Base-by-base conservation (phyloP, 2,888 invertebrate species). In the Aleiodes alternator region DNA sequence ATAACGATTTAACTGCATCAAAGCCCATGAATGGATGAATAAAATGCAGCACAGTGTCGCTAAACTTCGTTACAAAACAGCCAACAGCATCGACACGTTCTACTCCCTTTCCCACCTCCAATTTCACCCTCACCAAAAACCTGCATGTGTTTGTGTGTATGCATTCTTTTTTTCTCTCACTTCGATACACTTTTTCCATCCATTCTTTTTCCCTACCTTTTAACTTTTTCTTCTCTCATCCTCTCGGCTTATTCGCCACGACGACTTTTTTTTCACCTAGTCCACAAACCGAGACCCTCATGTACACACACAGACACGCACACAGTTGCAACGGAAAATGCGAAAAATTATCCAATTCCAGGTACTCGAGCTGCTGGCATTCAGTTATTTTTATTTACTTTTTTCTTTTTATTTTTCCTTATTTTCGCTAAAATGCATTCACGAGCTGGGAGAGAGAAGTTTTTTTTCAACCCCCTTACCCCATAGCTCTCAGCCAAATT, bases 61-160 rank as follows among this genome's bases (percentile, higher is more conserved):
- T 77, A 34, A 80, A 80, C 73, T 79, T 80, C 76, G 78, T 80
- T 80, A 79, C 77, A 78, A 78, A 80, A 80, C 82, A 80, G 78
- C 76, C 72, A 79, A 78, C 76, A 82, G 79, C 71, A 73, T 79
- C 70, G 78, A 64, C 43, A 64, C 48, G 14, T 48, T 64, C 48
- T 48, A n/a, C 9, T 16, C 64, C 64, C 43, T 23, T 23, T 23
- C 43, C 48, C 64, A 51, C 48, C 51, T 31, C 69, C 79, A 76
- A 72, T 64, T 72, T 71, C 69, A 68, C 69, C 23, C 73, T 64
- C 53, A 16, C 38, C 31, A 11, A 11, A 11, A 4, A 23, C 23
- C 50, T n/a, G 12, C 51, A 34, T 23, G 23, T 23, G 23, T 23
- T 23, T 23, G 7, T 50, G 14, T 34, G 66, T 66, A 31, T 66